Percentiles rank a stretch among this genome's conserved stretches.
phyloP scores from a whole-genome alignment of 30 jellyfish, hydroid and myxozoan genomes.

The Aurelia aurita complex sp. Pacific region DNA sequence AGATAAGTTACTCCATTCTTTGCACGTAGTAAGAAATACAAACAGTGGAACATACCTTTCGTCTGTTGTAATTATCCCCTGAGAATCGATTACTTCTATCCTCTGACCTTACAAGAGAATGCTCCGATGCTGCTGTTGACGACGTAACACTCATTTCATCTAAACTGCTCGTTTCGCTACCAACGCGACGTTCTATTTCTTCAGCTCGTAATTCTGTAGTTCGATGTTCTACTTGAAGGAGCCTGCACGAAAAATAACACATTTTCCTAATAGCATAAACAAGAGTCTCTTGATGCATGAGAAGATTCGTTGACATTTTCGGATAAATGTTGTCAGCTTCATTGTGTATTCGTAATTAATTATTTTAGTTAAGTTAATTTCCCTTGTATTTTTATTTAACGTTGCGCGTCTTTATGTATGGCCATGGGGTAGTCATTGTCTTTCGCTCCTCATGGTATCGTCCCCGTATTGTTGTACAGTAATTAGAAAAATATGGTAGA shows the following conservation, averaged over 20 bases:
- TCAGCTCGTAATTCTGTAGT: constrained; percentile 85
- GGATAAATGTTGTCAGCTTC: too few species aligned
- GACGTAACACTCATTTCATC: constrained; percentile 85
- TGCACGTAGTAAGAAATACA: neutral
- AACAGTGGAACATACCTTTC: constrained; percentile 13
- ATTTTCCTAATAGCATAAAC: neutral
- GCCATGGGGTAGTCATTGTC: too few species aligned
- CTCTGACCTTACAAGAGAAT: constrained; percentile 37
- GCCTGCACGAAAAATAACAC: constrained; percentile 24
- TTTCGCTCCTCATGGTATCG: too few species aligned
- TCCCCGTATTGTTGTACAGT: too few species aligned
- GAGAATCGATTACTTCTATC: constrained; percentile 42
- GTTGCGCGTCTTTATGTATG: too few species aligned
- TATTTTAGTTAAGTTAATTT: too few species aligned
- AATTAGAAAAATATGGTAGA: too few species aligned
- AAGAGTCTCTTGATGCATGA: too few species aligned
- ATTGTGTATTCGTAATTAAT: too few species aligned
- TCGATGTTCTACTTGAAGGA: constrained; percentile 89
- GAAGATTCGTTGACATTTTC: too few species aligned
- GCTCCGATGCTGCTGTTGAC: constrained; percentile 75
- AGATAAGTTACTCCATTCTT: too few species aligned
- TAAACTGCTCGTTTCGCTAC: constrained; percentile 90
- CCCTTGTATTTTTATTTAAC: too few species aligned
- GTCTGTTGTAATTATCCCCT: constrained; percentile 23
- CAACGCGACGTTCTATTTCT: constrained; percentile 88